phyloP scores from a whole-genome alignment of 2,888 invertebrate species.

The Flabesymbios commensalis region DNA sequence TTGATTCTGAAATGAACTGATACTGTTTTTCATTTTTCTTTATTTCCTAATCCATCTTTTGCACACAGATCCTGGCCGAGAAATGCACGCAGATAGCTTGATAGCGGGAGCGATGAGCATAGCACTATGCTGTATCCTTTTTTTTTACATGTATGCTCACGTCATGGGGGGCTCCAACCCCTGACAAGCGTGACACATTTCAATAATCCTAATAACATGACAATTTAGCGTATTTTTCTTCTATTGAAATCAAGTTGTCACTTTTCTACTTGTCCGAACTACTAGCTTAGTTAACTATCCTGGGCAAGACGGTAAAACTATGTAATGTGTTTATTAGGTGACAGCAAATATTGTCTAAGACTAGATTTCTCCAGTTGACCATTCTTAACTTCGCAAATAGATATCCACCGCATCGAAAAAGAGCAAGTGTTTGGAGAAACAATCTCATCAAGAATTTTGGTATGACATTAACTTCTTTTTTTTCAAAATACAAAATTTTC shows the following conservation, averaged over 20 bases:
- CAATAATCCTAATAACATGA: background rate
- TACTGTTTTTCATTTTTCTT: too few species aligned
- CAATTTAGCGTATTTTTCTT: background rate
- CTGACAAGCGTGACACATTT: background rate
- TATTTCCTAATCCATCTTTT: too few species aligned
- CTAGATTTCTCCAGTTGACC: background rate
- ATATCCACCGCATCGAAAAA: slow-evolving; percentile 61
- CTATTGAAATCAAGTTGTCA: background rate
- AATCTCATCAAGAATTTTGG: slow-evolving; percentile 73
- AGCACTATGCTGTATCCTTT: slow-evolving; percentile 81
- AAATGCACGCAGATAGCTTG: slow-evolving; percentile 58
- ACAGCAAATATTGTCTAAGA: background rate
- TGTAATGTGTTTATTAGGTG: background rate
- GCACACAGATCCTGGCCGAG: slow-evolving; percentile 22
- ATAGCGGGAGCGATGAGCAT: slow-evolving; percentile 87
- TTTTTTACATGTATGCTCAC: background rate
- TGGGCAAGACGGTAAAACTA: background rate
- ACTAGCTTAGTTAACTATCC: background rate
- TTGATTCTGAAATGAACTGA: too few species aligned
- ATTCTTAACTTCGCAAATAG: too few species aligned
- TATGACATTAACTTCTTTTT: slow-evolving; percentile 2
- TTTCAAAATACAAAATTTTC: too few species aligned
- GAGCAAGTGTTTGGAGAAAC: slow-evolving; percentile 62
- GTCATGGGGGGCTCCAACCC: background rate
- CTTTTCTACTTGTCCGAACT: background rate